These are phyloP conservation scores for Xerus rutilus DNA, from an alignment of 2,797 vertebrate genomes.

Conservation along the genomic window DNA sequence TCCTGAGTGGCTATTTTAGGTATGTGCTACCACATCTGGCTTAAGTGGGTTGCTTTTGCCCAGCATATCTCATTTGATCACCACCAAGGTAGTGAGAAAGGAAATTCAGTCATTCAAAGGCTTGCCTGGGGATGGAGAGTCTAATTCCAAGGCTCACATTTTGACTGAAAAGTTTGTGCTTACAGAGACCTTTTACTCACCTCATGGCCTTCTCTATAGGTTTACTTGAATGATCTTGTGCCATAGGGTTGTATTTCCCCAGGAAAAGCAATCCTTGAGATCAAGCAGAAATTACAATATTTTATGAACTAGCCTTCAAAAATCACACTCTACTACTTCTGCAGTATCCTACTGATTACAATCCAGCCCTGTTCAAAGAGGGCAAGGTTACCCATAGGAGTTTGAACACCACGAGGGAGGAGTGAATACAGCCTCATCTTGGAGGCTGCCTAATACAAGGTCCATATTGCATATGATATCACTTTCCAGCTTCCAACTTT, in stretches of 20 bases:
- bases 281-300: not conserved
- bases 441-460: not conserved
- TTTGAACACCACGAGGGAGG: not conserved
- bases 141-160: not conserved
- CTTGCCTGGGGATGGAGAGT: not conserved
- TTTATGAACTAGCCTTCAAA: not conserved
- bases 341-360: not conserved
- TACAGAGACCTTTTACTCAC: not conserved
- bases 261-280: not conserved
- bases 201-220: not conserved
- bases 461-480: not conserved
- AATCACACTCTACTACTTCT: not conserved
- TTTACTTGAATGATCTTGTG: not conserved
- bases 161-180: not conserved
- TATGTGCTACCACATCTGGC: too few species aligned
- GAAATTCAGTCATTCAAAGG: not conserved
- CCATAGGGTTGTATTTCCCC: not conserved
- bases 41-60: not conserved
- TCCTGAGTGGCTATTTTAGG: too few species aligned
- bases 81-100: not conserved
- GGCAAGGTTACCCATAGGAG: not conserved
- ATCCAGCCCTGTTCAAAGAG: not conserved
- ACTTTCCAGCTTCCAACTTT: not conserved
- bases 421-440: not conserved
- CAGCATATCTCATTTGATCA: not conserved